Evolutionary conservation across 2,113 vertebrate genomes (phyloP).

Genomic region (Saccopteryx leptura): DNA sequence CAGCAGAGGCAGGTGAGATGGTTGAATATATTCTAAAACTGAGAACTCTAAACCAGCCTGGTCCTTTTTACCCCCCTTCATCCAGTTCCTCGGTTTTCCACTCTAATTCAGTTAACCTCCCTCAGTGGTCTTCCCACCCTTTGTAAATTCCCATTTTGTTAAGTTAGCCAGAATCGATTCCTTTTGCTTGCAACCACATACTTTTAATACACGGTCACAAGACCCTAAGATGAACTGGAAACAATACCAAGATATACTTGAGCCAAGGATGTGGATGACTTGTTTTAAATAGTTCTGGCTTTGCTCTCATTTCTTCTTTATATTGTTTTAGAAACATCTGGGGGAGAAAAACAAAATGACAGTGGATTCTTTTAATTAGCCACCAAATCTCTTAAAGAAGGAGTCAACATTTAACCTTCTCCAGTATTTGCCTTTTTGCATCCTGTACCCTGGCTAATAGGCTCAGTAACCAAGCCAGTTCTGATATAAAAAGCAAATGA

Average conservation of each 20-base stretch:
- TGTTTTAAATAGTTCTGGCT: neutral
- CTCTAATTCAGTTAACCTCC: neutral
- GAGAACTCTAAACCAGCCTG: neutral
- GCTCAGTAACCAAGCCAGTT: constrained; percentile 29
- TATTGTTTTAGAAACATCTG: constrained; percentile 54
- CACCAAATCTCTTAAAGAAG: neutral
- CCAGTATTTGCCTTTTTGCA: constrained; percentile 18
- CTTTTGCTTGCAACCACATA: neutral
- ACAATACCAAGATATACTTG: neutral
- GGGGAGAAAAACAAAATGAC: neutral
- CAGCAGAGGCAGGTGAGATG: neutral
- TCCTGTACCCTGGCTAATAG: neutral
- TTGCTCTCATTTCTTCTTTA: constrained; percentile 15
- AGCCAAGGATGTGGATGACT: neutral
- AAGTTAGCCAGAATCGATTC: neutral
- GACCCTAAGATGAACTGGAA: neutral
- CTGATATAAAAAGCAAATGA: constrained; percentile 45
- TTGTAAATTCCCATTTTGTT: neutral
- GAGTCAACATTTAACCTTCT: constrained; percentile 24
- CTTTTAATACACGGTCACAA: neutral
- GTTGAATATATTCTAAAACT: neutral
- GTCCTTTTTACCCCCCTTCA: neutral
- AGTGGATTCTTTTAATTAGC: constrained; percentile 12
- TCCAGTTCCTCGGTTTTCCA: neutral
- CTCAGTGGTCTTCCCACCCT: neutral